Base-by-base conservation (phyloP, 2,888 invertebrate species). In the Diarsia mendica region DNA sequence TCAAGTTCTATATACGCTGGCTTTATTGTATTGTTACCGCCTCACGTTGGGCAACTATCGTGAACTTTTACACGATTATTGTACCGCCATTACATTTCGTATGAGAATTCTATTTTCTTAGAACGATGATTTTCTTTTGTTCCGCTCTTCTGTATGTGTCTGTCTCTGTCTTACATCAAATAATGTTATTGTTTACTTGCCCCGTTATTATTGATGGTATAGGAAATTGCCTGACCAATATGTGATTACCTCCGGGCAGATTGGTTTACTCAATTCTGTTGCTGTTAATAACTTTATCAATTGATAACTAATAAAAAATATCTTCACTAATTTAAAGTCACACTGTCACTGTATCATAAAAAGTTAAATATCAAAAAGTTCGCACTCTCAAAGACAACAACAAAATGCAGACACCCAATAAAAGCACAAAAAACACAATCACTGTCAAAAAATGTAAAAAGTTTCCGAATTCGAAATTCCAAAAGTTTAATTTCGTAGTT, bases 61-160 rank as follows among this genome's bases (percentile, higher is more conserved):
- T 96, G 95, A 96, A 96, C 96, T 95, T 95, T 95, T 96, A 96
- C 95, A 96, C 94, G 95, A 96, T 95, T 95, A 95, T 94, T 94
- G 94, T 94, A 92, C 94, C 88, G 89, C 90, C 92, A 96, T 96
- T 95, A 95, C 93, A 90, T 92, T 95, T 94, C 93, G 94, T 96
- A 96, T 95, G 95, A 96, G 96, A 96, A 96, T 93, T 96, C 95
- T 96, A 96, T 96, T 96, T 95, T 95, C 94, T 95, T 93, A 90
- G 93, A 93, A 93, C 90, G 92, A 92, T 93, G 91, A 93, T 94
- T 93, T 89, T 72, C 76, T 83, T 92, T 89, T 86, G 65, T 94
- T 92, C 85, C 91, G 67, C 78, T 95, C 92, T 88, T 69, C 70
- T 82, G 65, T 88, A 80, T 89, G 75, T 70, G 58, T 85, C 68